Percentiles rank a stretch among this genome's conserved stretches.
Conservation (phyloP, 2,888 invertebrate genomes). For the Limnephilus auricula region DNA sequence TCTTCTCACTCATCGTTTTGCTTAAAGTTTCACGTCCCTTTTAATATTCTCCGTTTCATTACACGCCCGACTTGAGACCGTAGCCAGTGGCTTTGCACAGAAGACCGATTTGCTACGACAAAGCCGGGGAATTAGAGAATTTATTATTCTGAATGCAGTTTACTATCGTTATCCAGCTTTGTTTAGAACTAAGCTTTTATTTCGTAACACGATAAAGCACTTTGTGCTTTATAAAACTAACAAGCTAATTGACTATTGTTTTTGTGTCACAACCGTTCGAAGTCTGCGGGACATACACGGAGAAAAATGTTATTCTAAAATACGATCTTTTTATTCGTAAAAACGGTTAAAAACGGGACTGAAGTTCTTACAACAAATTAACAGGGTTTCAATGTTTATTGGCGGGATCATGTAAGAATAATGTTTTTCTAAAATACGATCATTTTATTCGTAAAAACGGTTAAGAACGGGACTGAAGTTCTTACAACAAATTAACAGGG, state of each 20-base stretch:
- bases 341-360: no score
- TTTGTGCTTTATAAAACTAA: not conserved
- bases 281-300: not conserved
- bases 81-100: constrained; percentile 4
- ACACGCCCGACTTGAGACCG: constrained; percentile 41
- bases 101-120: constrained; percentile 29
- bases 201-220: not conserved
- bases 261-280: not conserved
- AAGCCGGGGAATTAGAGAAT: constrained; percentile 15
- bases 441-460: no score
- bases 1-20: constrained; percentile 35
- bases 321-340: no score
- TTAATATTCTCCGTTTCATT: constrained; percentile 38
- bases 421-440: no score
- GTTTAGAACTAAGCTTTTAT: not conserved
- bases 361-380: no score
- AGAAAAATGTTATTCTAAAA: no score
- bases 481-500: no score
- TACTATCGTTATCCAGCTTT: not conserved
- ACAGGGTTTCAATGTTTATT: no score
- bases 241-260: not conserved
- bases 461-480: no score
- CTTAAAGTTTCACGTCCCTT: constrained; percentile 43
- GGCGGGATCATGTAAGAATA: no score
- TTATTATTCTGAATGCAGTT: constrained; percentile 28